Evolutionary conservation across 53 echinoderm and acorn worm species (phyloP).

Genomic region (Patiria pectinifera): DNA sequence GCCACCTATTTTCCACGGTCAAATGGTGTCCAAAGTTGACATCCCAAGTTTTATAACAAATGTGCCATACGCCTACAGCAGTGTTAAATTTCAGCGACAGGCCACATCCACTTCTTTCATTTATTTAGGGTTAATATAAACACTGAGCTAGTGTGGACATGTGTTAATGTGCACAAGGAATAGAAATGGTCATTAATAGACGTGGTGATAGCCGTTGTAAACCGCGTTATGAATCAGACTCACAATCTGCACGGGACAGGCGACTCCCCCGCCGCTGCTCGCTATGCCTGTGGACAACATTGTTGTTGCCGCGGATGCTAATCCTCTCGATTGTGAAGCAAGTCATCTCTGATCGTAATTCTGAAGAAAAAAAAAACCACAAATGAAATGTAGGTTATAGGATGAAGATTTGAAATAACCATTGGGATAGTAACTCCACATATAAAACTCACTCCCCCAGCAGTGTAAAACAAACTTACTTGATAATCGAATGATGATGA

Average conservation of each 20-base stretch:
- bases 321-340: not conserved
- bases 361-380: slow-evolving; percentile 9
- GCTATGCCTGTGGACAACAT: not conserved
- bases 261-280: not conserved
- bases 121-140: too few species aligned
- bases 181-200: too few species aligned
- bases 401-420: not conserved
- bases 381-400: not conserved
- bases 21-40: too few species aligned
- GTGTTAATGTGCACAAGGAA: too few species aligned
- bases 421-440: too few species aligned
- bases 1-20: too few species aligned
- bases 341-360: not conserved
- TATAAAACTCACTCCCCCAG: not conserved
- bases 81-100: not conserved
- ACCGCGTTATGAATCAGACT: not conserved
- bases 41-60: too few species aligned
- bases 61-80: too few species aligned
- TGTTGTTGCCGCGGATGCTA: slow-evolving; percentile 1
- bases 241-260: slow-evolving; percentile 13
- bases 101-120: too few species aligned
- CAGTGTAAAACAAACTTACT: slow-evolving; percentile 27
- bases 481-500: not conserved
- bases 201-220: not conserved
- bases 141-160: too few species aligned